A percentile compares a stretch with the other conserved stretches of the same genome.
Evolutionary conservation across 37 sponge, comb jelly and placozoan species (phyloP).

Genomic region (Halisarca cf. caerulea): DNA sequence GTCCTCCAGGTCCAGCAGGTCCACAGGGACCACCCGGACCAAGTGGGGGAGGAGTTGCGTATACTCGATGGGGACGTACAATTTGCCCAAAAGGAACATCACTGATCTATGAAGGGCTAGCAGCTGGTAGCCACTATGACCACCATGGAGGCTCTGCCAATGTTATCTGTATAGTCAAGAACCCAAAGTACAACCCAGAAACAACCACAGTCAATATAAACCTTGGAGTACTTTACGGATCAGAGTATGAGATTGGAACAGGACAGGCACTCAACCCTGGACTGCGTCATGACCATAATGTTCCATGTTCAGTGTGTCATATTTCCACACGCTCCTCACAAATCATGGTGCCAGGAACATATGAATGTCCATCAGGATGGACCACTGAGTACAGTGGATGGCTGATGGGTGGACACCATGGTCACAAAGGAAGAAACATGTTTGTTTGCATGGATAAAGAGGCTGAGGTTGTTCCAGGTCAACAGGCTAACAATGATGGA

Average conservation of each 20-base stretch:
- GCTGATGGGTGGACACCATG: constrained; percentile 28
- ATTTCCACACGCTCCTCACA: constrained; percentile 7
- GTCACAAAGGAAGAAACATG: constrained; percentile 18
- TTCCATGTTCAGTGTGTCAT: constrained; percentile 35
- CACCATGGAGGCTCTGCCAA: constrained; percentile 57
- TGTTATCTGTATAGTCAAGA: constrained; percentile 43
- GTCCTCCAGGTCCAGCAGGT: constrained; percentile 21
- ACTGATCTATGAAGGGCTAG: constrained; percentile 31
- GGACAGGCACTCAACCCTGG: neutral
- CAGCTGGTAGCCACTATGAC: constrained; percentile 7
- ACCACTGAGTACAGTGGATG: constrained; percentile 22
- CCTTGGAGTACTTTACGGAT: constrained; percentile 20
- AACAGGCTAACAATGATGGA: constrained; percentile 18
- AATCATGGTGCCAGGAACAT: constrained; percentile 30
- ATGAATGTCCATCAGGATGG: constrained; percentile 36
- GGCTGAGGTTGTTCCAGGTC: constrained; percentile 4
- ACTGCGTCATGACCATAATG: neutral
- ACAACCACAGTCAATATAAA: neutral
- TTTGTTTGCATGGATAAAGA: constrained; percentile 18
- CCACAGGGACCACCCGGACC: neutral
- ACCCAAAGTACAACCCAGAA: constrained; percentile 26
- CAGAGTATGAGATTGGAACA: constrained; percentile 28
- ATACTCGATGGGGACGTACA: constrained; percentile 32
- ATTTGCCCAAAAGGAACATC: constrained; percentile 44
- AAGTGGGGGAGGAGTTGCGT: constrained; percentile 14